Evolutionary conservation across 2,797 vertebrate genomes (phyloP).

Genomic region (Chanos chanos): DNA sequence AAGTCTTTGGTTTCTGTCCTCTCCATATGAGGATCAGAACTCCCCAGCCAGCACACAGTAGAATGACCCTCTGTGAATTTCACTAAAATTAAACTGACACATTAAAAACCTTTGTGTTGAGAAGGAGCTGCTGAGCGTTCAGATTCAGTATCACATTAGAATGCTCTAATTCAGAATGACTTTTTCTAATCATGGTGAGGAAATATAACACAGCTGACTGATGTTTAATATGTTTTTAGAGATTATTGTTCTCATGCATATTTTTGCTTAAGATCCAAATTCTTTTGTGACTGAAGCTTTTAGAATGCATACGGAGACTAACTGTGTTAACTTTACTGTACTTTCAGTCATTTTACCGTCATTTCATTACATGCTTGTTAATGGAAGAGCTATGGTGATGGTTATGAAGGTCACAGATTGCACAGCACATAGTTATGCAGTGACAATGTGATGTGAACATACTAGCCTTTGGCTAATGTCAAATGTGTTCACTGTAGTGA

Average conservation of each 20-base stretch:
- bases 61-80: too few relatives aligned
- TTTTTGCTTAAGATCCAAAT: too few relatives aligned
- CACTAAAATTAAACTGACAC: background rate
- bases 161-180: too few relatives aligned
- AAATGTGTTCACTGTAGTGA: background rate
- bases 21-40: background rate
- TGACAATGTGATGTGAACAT: background rate
- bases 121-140: too few relatives aligned
- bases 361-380: conserved; percentile 2
- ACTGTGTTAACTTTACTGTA: background rate
- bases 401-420: background rate
- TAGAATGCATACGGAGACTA: too few relatives aligned
- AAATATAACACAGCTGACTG: too few relatives aligned
- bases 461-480: background rate
- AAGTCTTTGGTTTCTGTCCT: background rate
- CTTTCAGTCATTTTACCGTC: background rate
- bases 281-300: too few relatives aligned
- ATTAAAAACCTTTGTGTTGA: too few relatives aligned
- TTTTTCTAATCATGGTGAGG: too few relatives aligned
- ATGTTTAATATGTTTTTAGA: too few relatives aligned
- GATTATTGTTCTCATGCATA: too few relatives aligned
- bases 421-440: background rate
- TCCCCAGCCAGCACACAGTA: background rate
- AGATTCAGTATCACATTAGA: too few relatives aligned
- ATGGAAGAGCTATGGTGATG: conserved; percentile 8